phyloP scores from a whole-genome alignment of 2,113 vertebrate genomes.

The Gila orcuttii region DNA sequence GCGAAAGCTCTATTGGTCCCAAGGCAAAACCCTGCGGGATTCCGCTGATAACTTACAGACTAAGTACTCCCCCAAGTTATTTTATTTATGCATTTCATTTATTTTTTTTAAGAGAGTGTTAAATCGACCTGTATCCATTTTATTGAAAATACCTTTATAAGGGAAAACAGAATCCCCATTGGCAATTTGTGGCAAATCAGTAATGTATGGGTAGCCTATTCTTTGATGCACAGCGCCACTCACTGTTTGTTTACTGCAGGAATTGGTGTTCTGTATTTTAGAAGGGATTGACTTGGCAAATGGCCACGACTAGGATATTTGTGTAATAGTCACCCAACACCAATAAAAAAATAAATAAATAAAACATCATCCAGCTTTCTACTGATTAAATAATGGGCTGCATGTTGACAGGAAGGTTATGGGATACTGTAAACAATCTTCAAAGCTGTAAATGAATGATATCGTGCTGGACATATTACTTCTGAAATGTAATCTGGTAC shows the following conservation, averaged over 20 bases:
- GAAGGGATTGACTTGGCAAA: constrained; percentile 22
- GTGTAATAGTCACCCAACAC: constrained; percentile 14
- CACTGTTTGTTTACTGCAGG: constrained; percentile 36
- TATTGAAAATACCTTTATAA: not conserved
- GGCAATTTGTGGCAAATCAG: not conserved
- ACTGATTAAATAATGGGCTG: constrained; percentile 37
- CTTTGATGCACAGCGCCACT: constrained; percentile 46
- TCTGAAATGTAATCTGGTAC: not conserved
- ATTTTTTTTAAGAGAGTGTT: not conserved
- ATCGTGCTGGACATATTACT: not conserved
- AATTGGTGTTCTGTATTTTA: constrained; percentile 1
- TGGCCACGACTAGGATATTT: constrained; percentile 9
- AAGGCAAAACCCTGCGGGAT: constrained; percentile 43
- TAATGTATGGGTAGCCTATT: constrained; percentile 18
- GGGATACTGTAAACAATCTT: constrained; percentile 16
- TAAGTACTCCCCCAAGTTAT: not conserved
- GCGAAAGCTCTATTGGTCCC: constrained; percentile 19
- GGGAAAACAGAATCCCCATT: not conserved
- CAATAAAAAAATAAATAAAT: not conserved
- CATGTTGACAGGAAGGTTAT: constrained; percentile 32
- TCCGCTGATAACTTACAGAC: constrained; percentile 22
- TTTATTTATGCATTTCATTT: constrained; percentile 20
- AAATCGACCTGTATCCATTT: not conserved
- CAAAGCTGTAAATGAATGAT: constrained; percentile 8
- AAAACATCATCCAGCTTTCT: constrained; percentile 7